Evolutionary conservation across 2,888 invertebrate species (phyloP).

Genomic region (Acanthoscelides obtectus): DNA sequence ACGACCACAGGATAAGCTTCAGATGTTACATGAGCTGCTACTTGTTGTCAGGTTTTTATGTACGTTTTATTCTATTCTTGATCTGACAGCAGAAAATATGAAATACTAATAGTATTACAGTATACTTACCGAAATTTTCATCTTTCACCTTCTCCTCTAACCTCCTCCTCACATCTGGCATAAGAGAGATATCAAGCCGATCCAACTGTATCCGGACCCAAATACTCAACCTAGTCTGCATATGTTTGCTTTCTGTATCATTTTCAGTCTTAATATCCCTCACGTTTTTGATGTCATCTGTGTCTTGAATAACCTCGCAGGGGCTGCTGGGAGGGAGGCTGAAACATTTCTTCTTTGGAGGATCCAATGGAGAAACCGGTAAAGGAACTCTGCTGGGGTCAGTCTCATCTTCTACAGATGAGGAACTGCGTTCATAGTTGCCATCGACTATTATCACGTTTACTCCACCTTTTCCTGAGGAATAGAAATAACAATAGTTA

Average conservation of each 20-base stretch:
- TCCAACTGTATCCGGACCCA: conserved; percentile 38
- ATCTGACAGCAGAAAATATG: too few species aligned
- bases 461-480: conserved; percentile 59
- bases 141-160: conserved; percentile 15
- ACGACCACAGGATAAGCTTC: too few species aligned
- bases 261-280: background rate
- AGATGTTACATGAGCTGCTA: too few species aligned
- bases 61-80: too few species aligned
- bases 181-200: conserved; percentile 45
- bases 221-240: conserved; percentile 1
- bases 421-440: conserved; percentile 49
- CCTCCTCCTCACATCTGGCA: conserved; percentile 26
- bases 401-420: conserved; percentile 44
- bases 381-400: conserved; percentile 26
- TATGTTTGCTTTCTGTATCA: conserved; percentile 4
- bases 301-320: background rate
- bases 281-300: background rate
- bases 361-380: background rate
- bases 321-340: background rate
- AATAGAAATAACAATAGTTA: too few species aligned
- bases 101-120: too few species aligned
- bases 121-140: background rate
- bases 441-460: conserved; percentile 63
- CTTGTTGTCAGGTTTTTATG: too few species aligned
- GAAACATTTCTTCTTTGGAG: background rate